These are phyloP conservation scores for Parnassius smintheus DNA, from an alignment of 2,888 invertebrate genomes.

Conservation along the genomic window DNA sequence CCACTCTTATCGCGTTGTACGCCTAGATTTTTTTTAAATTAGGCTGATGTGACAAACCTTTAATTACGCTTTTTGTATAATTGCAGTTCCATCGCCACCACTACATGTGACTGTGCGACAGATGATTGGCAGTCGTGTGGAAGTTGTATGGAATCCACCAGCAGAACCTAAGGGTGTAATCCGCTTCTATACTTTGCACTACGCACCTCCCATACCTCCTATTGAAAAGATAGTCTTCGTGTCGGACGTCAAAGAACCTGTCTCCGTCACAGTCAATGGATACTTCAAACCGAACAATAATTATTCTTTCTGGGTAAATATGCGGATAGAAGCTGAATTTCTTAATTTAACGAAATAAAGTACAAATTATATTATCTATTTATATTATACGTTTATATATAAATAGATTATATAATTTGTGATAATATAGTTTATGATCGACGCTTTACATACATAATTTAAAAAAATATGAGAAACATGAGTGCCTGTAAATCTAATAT, in stretches of 20 bases:
- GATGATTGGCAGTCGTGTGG: constrained; percentile 82
- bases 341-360: too few species aligned
- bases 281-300: constrained; percentile 77
- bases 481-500: too few species aligned
- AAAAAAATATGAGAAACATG: too few species aligned
- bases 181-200: constrained; percentile 82
- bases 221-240: constrained; percentile 62
- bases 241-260: constrained; percentile 51
- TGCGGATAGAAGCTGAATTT: too few species aligned
- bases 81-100: constrained; percentile 84
- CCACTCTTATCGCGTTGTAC: too few species aligned
- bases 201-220: constrained; percentile 85
- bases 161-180: constrained; percentile 83
- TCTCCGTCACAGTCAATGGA: constrained; percentile 76
- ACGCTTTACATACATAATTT: too few species aligned
- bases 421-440: too few species aligned
- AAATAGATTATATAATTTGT: too few species aligned
- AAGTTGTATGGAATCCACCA: constrained; percentile 86
- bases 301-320: constrained; percentile 87
- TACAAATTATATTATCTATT: too few species aligned
- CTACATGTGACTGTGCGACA: constrained; percentile 83
- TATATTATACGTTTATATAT: too few species aligned
- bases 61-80: not conserved
- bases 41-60: too few species aligned
- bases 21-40: too few species aligned